phyloP scores from a whole-genome alignment of 2,113 vertebrate species.

The Leptosomus discolor region DNA sequence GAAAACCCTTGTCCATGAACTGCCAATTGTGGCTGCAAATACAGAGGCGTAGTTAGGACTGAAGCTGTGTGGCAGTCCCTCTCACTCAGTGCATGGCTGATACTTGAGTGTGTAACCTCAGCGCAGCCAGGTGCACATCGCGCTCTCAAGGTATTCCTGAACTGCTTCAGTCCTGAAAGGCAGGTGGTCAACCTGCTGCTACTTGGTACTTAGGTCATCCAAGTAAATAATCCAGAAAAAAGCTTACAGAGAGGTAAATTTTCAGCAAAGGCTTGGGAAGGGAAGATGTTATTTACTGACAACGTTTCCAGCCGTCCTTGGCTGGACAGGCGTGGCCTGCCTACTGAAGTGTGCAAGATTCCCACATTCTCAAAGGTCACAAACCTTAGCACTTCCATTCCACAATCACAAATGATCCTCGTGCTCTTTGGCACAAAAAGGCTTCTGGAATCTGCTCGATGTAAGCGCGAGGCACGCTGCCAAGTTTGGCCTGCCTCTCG shows the following conservation, averaged over 20 bases:
- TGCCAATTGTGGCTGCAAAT: not conserved
- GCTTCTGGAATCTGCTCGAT: not conserved
- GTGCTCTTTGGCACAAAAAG: not conserved
- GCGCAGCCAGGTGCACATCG: not conserved
- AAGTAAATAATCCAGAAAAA: not conserved
- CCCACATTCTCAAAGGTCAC: not conserved
- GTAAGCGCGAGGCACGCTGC: not conserved
- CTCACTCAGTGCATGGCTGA: not conserved
- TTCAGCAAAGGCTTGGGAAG: not conserved
- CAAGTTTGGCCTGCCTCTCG: not conserved
- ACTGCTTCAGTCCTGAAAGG: not conserved
- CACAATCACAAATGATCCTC: rapidly evolving
- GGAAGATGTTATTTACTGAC: not conserved
- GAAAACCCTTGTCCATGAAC: not conserved
- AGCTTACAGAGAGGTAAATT: not conserved
- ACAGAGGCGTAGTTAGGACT: not conserved
- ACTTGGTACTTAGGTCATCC: not conserved
- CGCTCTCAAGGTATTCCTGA: not conserved
- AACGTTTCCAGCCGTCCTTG: not conserved
- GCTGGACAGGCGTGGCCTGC: not conserved
- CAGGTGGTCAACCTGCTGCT: not conserved
- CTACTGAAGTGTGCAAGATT: not conserved
- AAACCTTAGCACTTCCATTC: rapidly evolving
- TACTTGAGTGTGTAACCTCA: not conserved
- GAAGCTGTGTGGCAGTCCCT: not conserved